Evolutionary conservation across 2,113 vertebrate species (phyloP).

Genomic region (Vulpes lagopus): DNA sequence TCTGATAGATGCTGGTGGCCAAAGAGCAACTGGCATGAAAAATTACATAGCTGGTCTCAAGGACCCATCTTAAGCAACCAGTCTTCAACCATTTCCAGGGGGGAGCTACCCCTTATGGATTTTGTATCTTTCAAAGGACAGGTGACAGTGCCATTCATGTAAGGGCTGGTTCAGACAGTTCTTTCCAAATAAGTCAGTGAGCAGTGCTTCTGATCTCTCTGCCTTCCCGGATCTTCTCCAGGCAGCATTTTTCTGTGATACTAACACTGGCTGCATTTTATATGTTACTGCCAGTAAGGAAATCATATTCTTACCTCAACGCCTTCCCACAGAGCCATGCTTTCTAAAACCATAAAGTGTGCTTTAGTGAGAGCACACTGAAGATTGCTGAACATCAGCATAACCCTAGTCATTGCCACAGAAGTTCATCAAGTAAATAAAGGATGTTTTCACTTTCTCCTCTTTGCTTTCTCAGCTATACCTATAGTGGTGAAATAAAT

Average conservation of each 20-base stretch:
- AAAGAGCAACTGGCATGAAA: background rate
- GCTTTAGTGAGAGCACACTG: background rate
- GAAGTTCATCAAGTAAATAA: background rate
- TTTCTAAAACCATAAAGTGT: background rate
- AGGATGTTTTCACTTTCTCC: background rate
- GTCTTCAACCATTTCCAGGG: background rate
- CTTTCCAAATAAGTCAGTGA: background rate
- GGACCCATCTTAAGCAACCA: background rate
- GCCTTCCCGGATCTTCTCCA: background rate
- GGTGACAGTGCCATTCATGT: background rate
- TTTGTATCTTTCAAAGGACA: background rate
- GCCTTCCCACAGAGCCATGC: background rate
- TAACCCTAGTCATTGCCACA: background rate
- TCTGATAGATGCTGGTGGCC: background rate
- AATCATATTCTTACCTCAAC: background rate
- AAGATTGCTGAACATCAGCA: background rate
- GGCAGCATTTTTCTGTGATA: background rate
- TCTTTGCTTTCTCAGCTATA: background rate
- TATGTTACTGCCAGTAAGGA: background rate
- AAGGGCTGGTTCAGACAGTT: background rate
- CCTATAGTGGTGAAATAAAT: background rate
- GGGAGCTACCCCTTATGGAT: background rate
- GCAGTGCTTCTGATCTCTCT: background rate
- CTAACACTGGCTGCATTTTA: background rate
- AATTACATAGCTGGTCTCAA: background rate